Conservation (phyloP, 2,113 vertebrate species). For the Lanius ludovicianus region DNA sequence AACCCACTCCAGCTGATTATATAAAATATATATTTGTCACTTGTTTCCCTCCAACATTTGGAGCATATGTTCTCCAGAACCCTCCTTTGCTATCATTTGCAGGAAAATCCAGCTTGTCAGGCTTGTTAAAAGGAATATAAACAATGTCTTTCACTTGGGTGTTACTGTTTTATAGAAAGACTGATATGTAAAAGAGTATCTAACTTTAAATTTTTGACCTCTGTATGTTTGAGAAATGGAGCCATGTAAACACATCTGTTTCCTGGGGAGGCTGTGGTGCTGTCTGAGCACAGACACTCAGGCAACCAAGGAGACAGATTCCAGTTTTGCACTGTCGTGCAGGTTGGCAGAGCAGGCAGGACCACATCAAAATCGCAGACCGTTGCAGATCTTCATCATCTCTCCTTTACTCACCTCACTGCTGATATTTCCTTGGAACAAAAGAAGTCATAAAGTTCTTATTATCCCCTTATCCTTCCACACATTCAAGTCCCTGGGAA, state of each 20-base stretch:
- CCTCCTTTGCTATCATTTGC: not conserved
- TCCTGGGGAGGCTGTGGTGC: not conserved
- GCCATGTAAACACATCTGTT: not conserved
- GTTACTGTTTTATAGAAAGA: not conserved
- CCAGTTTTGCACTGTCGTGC: not conserved
- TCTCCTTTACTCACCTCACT: conserved; percentile 12
- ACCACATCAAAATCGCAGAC: conserved; percentile 5
- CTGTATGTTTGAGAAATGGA: not conserved
- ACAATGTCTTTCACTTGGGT: not conserved
- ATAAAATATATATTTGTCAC: not conserved
- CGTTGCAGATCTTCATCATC: not conserved
- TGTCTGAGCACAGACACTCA: not conserved
- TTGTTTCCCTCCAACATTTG: not conserved
- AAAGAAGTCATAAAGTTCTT: conserved; percentile 3
- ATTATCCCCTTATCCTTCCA: not conserved
- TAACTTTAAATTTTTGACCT: conserved; percentile 7
- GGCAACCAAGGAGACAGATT: not conserved
- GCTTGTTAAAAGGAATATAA: conserved; percentile 10
- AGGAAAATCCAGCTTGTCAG: conserved; percentile 19
- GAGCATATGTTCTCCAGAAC: not conserved
- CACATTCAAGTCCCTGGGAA: not conserved
- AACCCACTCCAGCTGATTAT: not conserved
- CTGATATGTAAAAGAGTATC: conserved; percentile 8
- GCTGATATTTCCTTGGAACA: conserved; percentile 25
- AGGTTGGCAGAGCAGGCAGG: not conserved